Conservation (phyloP, 1,140 invertebrate genomes). For the Wasmannia auropunctata region DNA sequence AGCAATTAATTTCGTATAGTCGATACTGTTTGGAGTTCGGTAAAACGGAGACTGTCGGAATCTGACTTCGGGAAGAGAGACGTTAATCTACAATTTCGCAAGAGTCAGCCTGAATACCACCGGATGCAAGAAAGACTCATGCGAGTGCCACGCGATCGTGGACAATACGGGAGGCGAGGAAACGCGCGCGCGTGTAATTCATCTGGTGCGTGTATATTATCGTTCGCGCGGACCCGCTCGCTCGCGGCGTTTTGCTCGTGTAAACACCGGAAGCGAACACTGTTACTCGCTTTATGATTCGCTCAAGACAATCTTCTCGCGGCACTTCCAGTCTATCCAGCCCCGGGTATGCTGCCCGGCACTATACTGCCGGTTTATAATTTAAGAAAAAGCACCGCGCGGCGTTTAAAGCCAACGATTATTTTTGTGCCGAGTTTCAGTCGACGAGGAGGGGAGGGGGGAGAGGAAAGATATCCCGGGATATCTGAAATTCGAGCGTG, state of each 20-base stretch:
- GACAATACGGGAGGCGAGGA: slow-evolving; percentile 29
- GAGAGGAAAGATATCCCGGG: background rate
- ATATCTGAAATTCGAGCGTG: background rate
- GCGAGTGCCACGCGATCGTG: slow-evolving; percentile 55
- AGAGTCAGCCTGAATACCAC: slow-evolving; percentile 6
- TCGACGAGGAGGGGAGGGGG: background rate
- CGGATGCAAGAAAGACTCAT: slow-evolving; percentile 44
- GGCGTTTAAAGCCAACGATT: background rate
- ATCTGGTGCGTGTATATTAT: slow-evolving; percentile 70
- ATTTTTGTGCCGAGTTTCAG: slow-evolving; percentile 28
- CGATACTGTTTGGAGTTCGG: background rate
- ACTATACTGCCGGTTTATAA: slow-evolving; percentile 19
- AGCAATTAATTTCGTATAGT: background rate
- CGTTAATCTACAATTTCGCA: slow-evolving; percentile 14
- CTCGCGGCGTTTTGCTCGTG: slow-evolving; percentile 36
- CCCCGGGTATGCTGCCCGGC: background rate
- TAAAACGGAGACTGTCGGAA: background rate
- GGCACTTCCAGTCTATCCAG: slow-evolving; percentile 25
- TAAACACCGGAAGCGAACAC: slow-evolving; percentile 68
- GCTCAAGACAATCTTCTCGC: slow-evolving; percentile 35
- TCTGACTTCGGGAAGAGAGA: background rate
- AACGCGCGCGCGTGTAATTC: slow-evolving; percentile 56
- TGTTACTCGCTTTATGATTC: slow-evolving; percentile 37
- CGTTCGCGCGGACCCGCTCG: slow-evolving; percentile 47
- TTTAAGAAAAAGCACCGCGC: background rate